A percentile compares a stretch with the other conserved stretches of the same genome.
Evolutionary conservation across 2,113 vertebrate genomes (phyloP).

Genomic region (Hymenochirus boettgeri): DNA sequence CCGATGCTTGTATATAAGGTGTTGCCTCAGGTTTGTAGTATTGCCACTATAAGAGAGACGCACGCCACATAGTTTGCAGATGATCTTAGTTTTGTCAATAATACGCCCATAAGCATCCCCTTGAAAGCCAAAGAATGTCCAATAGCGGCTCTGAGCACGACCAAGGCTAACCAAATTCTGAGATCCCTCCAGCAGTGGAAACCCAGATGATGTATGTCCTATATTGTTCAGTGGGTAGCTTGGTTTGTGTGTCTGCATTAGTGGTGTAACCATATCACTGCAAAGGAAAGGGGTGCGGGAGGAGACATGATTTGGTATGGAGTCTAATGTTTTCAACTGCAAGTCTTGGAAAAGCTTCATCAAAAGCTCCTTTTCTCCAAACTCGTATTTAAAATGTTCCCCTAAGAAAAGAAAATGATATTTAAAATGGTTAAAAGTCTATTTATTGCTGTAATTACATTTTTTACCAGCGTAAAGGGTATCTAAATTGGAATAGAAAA

Average conservation of each 20-base stretch:
- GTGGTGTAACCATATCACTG: slow-evolving; percentile 21
- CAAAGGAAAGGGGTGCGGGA: slow-evolving; percentile 33
- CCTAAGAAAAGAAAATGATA: slow-evolving; percentile 47
- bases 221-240: slow-evolving; percentile 21
- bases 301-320: slow-evolving; percentile 50
- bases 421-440: too few species aligned
- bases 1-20: slow-evolving; percentile 60
- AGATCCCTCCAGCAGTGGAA: slow-evolving; percentile 50
- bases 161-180: slow-evolving; percentile 53
- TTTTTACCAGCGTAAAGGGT: too few species aligned
- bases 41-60: slow-evolving; percentile 58
- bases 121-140: slow-evolving; percentile 60
- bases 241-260: slow-evolving; percentile 36
- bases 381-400: slow-evolving; percentile 60
- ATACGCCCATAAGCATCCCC: slow-evolving; percentile 57
- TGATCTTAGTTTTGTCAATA: slow-evolving; percentile 56
- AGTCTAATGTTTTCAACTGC: slow-evolving; percentile 53
- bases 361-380: slow-evolving; percentile 63
- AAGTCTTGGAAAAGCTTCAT: slow-evolving; percentile 65
- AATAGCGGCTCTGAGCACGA: slow-evolving; percentile 45
- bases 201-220: not conserved
- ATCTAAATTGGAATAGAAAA: too few species aligned
- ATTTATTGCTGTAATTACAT: too few species aligned
- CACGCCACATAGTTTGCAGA: slow-evolving; percentile 65
- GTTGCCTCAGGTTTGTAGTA: slow-evolving; percentile 54